Conservation (phyloP, 2,888 invertebrate species). For the Prosopocoilus inquinatus region DNA sequence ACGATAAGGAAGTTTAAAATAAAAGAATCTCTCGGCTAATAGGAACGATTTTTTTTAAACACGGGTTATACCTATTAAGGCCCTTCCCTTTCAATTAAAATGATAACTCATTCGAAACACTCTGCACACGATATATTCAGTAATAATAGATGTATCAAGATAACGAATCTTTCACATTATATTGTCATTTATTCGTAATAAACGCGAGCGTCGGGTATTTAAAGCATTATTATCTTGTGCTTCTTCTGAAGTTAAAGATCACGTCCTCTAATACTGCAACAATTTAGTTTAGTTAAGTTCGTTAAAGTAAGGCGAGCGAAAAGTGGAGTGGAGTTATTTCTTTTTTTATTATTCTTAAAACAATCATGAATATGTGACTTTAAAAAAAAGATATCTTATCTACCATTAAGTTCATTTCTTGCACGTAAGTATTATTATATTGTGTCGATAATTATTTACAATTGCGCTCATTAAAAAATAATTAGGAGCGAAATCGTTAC, state of each 20-base stretch:
- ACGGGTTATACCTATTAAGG: slow-evolving; percentile 4
- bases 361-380: background rate
- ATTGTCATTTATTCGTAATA: slow-evolving; percentile 12
- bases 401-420: too few relatives aligned
- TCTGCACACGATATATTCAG: slow-evolving; percentile 7
- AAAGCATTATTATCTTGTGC: slow-evolving; percentile 11
- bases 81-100: slow-evolving; percentile 19
- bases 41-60: background rate
- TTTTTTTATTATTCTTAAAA: background rate
- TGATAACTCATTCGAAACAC: slow-evolving; percentile 17
- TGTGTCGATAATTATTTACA: too few relatives aligned
- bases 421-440: too few relatives aligned
- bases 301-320: slow-evolving; percentile 12
- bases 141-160: slow-evolving; percentile 7
- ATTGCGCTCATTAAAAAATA: too few relatives aligned
- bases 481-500: too few relatives aligned
- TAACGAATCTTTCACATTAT: slow-evolving; percentile 5
- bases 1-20: too few relatives aligned
- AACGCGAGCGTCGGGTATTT: background rate
- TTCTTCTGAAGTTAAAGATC: slow-evolving; percentile 11
- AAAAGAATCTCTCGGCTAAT: too few relatives aligned
- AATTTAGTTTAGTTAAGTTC: slow-evolving; percentile 19
- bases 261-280: slow-evolving; percentile 15
- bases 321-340: background rate
- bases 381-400: background rate